Conservation (phyloP, 2,888 invertebrate genomes). For the Drosophila suboccidentalis region DNA sequence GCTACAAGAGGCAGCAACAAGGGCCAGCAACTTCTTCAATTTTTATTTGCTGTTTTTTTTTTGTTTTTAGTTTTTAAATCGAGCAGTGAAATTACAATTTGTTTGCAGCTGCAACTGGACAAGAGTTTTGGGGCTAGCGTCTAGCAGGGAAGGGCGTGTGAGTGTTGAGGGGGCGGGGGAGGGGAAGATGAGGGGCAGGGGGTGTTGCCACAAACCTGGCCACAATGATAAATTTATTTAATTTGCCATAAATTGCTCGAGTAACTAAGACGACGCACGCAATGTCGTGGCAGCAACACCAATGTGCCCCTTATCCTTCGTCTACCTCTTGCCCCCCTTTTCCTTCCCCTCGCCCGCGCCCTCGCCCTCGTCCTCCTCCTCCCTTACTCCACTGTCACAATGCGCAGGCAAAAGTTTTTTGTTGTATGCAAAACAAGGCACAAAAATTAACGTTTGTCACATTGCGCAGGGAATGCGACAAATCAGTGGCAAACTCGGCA, state of each 20-base stretch:
- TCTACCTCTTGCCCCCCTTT: not conserved
- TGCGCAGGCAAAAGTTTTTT: conserved; percentile 51
- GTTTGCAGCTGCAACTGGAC: conserved; percentile 47
- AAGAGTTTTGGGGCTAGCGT: too few relatives aligned
- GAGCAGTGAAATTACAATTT: conserved; percentile 55
- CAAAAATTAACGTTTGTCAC: conserved; percentile 80
- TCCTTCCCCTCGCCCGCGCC: too few relatives aligned
- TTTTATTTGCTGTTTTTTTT: conserved; percentile 7
- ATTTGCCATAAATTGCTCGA: conserved; percentile 79
- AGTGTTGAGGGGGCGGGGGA: conserved; percentile 3
- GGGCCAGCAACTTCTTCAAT: conserved; percentile 29
- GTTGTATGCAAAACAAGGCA: conserved; percentile 76
- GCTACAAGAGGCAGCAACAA: conserved; percentile 13
- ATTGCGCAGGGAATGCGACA: conserved; percentile 76
- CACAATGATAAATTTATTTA: conserved; percentile 83
- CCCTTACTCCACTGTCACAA: not conserved
- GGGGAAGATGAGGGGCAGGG: not conserved
- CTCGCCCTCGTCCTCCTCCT: too few relatives aligned
- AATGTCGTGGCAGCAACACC: conserved; percentile 58
- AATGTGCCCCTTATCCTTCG: not conserved
- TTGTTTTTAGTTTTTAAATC: conserved; percentile 28
- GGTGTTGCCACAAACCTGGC: conserved; percentile 46
- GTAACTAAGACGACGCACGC: conserved; percentile 82
- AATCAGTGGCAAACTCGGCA: conserved; percentile 69
- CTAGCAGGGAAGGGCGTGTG: not conserved